Evolutionary conservation across 2,797 vertebrate genomes (phyloP).

Genomic region (Australoheros facetus): DNA sequence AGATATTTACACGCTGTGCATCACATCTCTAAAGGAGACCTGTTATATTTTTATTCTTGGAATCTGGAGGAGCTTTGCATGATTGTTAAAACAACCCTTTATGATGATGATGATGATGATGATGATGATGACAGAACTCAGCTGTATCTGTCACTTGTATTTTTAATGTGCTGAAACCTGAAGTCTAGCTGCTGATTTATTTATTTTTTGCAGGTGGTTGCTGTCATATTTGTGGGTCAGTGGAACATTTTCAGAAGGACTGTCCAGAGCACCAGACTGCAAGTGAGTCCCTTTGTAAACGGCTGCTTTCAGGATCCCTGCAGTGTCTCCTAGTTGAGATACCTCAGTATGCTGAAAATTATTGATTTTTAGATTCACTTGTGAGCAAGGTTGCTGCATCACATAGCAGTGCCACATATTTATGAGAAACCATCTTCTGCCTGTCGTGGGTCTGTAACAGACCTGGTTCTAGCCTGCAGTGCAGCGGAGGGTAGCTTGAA

Average conservation of each 20-base stretch:
- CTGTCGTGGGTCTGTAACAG: too few species aligned
- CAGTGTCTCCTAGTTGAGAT: too few species aligned
- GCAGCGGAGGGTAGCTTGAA: background rate
- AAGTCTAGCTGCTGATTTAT: background rate
- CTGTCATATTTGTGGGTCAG: conserved; percentile 93
- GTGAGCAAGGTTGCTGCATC: background rate
- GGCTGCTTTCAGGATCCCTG: background rate
- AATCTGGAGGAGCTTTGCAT: background rate
- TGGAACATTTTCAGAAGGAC: conserved; percentile 94
- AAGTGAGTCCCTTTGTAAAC: conserved; percentile 75
- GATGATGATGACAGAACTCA: background rate
- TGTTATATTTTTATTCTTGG: background rate
- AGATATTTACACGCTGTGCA: background rate
- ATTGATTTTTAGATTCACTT: background rate
- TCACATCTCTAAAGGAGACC: background rate
- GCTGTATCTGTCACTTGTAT: background rate
- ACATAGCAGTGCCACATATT: background rate
- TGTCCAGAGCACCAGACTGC: conserved; percentile 88
- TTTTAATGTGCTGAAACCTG: background rate
- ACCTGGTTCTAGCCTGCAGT: background rate
- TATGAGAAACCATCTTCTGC: background rate
- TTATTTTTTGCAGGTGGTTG: conserved; percentile 82
- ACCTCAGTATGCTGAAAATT: background rate
- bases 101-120: background rate
- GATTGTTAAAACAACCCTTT: background rate